phyloP scores from a whole-genome alignment of 2,888 invertebrate genomes.

The Rhagonycha lutea region DNA sequence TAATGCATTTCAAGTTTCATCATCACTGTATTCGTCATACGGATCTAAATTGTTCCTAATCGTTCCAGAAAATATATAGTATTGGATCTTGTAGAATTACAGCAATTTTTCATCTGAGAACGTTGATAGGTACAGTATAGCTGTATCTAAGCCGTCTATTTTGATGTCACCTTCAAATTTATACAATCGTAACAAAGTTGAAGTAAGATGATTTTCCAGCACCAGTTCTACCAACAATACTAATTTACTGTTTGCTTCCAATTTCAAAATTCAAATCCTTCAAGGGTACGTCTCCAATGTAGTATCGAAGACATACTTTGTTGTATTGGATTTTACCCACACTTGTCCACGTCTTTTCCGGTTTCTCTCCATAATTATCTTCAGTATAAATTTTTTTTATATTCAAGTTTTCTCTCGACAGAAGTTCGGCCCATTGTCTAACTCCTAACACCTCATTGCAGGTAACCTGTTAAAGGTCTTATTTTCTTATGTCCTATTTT shows the following conservation, averaged over 20 bases:
- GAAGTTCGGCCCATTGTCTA: constrained; percentile 90
- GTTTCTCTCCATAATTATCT: constrained; percentile 53
- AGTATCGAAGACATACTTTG: constrained; percentile 72
- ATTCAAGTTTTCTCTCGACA: constrained; percentile 74
- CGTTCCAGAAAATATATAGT: constrained; percentile 62
- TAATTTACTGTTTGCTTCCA: constrained; percentile 70
- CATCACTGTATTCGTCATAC: constrained; percentile 74
- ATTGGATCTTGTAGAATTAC: constrained; percentile 74
- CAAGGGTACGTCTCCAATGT: constrained; percentile 71
- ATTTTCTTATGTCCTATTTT: no score
- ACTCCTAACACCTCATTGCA: constrained; percentile 72
- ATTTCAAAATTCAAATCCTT: constrained; percentile 69
- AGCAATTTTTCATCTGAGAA: constrained; percentile 74
- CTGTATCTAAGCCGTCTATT: constrained; percentile 78
- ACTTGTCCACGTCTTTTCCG: constrained; percentile 70
- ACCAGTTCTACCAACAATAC: constrained; percentile 63
- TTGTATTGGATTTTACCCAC: constrained; percentile 70
- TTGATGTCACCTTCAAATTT: constrained; percentile 74
- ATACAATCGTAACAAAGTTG: constrained; percentile 79
- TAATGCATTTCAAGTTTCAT: no score
- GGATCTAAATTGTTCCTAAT: constrained; percentile 88
- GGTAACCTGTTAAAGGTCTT: constrained; percentile 71
- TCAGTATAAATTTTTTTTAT: constrained; percentile 56
- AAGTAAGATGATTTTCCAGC: constrained; percentile 69
- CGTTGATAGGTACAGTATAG: constrained; percentile 70